These are phyloP conservation scores for Drosophila differens DNA, from an alignment of 2,888 invertebrate genomes.

Conservation along the genomic window DNA sequence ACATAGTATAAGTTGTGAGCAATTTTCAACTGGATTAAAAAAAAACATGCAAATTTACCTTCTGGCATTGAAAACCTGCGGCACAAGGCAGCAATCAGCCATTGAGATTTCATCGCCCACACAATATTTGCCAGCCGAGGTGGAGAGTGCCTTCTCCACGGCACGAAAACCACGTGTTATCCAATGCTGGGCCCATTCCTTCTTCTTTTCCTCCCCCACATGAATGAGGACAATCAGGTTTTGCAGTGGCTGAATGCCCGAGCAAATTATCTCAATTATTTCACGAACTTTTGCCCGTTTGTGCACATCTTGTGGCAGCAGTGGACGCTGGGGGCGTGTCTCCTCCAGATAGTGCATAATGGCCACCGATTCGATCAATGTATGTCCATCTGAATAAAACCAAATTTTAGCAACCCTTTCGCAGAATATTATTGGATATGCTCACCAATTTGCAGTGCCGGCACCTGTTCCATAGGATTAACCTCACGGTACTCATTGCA, in stretches of 20 bases:
- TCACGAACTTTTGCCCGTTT: slow-evolving; percentile 96
- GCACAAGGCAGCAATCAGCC: slow-evolving; percentile 97
- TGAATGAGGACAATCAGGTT: slow-evolving; percentile 95
- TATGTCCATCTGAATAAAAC: slow-evolving; percentile 88
- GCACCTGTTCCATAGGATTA: slow-evolving; percentile 98
- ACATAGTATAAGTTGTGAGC: neutral
- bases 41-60: slow-evolving; percentile 86
- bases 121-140: slow-evolving; percentile 95
- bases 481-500: slow-evolving; percentile 95
- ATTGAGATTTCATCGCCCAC: slow-evolving; percentile 97
- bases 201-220: slow-evolving; percentile 94
- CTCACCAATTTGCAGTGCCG: slow-evolving; percentile 93
- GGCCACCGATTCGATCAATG: slow-evolving; percentile 90
- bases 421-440: neutral
- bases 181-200: slow-evolving; percentile 97
- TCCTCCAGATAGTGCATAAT: slow-evolving; percentile 99
- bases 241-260: slow-evolving; percentile 98
- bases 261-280: slow-evolving; percentile 95
- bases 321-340: slow-evolving; percentile 92
- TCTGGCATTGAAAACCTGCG: slow-evolving; percentile 97
- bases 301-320: slow-evolving; percentile 95
- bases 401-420: neutral
- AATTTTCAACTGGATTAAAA: neutral
- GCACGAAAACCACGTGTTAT: slow-evolving; percentile 95
- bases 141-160: slow-evolving; percentile 93